Evolutionary conservation across 2,888 invertebrate genomes (phyloP).

Genomic region (Apotomis capreana): DNA sequence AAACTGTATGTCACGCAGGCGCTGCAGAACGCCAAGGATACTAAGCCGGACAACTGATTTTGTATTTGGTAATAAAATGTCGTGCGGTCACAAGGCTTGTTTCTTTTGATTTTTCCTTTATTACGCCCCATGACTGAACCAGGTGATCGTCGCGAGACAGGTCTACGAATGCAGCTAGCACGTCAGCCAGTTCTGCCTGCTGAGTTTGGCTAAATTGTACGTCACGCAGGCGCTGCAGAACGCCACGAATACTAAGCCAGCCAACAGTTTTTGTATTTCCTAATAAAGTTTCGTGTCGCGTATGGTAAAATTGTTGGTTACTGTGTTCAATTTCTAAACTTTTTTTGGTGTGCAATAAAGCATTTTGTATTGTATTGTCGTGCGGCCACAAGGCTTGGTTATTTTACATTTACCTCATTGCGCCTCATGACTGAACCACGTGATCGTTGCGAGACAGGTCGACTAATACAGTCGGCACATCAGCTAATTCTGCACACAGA

Average conservation of each 20-base stretch:
- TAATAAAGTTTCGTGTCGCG: no score
- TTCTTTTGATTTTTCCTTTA: conserved; percentile 18
- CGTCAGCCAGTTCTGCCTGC: conserved; percentile 97
- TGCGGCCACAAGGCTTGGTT: no score
- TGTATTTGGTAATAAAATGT: conserved; percentile 43
- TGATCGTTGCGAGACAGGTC: conserved; percentile 97
- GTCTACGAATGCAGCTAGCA: conserved; percentile 97
- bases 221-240: conserved; percentile 96
- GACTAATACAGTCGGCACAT: conserved; percentile 97
- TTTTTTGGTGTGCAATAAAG: no score
- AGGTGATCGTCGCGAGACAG: conserved; percentile 96
- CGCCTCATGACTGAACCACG: conserved; percentile 89
- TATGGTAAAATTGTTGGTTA: no score
- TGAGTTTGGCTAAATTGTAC: conserved; percentile 98
- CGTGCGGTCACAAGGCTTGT: conserved; percentile 20
- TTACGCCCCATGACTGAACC: conserved; percentile 80
- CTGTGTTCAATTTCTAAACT: no score
- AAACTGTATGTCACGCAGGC: conserved; percentile 98
- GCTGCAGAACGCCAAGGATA: conserved; percentile 92
- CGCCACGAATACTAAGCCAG: conserved; percentile 88
- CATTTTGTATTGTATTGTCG: no score
- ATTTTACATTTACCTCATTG: no score
- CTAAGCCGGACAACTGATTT: conserved; percentile 75
- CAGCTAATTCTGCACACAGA: conserved; percentile 97
- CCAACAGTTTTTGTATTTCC: conserved; percentile 65